A percentile compares a stretch with the other conserved stretches of the same genome.
These are phyloP conservation scores for Manduca sexta DNA, from an alignment of 1,140 invertebrate species.

Conservation along the genomic window DNA sequence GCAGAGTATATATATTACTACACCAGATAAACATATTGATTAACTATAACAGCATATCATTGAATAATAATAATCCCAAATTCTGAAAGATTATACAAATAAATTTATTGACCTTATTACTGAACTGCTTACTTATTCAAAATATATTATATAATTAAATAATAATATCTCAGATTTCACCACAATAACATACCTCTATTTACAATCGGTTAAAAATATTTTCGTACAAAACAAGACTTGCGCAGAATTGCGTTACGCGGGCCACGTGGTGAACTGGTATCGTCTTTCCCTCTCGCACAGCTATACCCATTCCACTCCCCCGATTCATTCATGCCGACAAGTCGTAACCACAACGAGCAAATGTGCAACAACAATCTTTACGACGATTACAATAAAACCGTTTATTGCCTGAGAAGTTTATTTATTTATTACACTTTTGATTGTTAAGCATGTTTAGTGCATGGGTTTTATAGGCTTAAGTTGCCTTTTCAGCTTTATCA, in stretches of 20 bases:
- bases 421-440: conserved; percentile 65
- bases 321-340: conserved; percentile 59
- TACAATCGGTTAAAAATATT: too few species aligned
- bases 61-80: too few species aligned
- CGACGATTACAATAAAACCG: conserved; percentile 58
- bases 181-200: too few species aligned
- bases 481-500: conserved; percentile 73
- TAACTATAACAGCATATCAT: too few species aligned
- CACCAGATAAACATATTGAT: too few species aligned
- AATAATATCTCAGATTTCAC: too few species aligned
- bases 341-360: conserved; percentile 59
- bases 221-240: conserved; percentile 40
- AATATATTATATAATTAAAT: too few species aligned
- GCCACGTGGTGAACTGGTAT: conserved; percentile 61
- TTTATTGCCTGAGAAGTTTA: conserved; percentile 64
- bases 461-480: conserved; percentile 72
- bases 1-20: too few species aligned
- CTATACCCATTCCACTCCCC: conserved; percentile 33
- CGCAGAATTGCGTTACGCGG: conserved; percentile 47
- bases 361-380: conserved; percentile 67
- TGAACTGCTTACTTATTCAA: too few species aligned
- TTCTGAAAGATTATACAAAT: too few species aligned
- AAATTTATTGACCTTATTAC: too few species aligned
- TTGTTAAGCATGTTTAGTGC: conserved; percentile 61
- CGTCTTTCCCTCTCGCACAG: conserved; percentile 34